Evolutionary conservation across 1,140 invertebrate species (phyloP).

Genomic region (Zaprionus camerounensis): DNA sequence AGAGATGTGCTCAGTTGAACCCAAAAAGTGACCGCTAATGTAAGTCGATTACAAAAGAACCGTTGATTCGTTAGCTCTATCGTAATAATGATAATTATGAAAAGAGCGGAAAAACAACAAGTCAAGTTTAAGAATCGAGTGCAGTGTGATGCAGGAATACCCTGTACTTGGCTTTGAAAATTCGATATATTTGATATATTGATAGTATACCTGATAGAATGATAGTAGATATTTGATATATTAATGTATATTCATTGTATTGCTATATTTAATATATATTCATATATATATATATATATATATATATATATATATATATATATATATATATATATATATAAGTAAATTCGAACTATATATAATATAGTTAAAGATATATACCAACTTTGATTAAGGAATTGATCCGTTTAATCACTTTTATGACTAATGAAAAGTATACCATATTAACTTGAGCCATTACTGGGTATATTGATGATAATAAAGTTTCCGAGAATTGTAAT

Average conservation of each 20-base stretch:
- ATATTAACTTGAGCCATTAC: neutral
- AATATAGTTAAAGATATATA: too few species aligned
- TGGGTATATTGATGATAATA: slow-evolving; percentile 3
- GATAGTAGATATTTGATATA: neutral
- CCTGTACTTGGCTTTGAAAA: neutral
- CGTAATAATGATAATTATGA: slow-evolving; percentile 33
- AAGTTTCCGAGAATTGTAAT: neutral
- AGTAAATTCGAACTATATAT: too few species aligned
- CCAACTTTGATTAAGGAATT: too few species aligned
- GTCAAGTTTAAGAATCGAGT: neutral
- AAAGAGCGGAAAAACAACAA: neutral
- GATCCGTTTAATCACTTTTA: too few species aligned
- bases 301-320: too few species aligned
- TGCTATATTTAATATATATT: too few species aligned
- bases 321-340: too few species aligned
- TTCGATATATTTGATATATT: neutral
- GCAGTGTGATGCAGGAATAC: neutral
- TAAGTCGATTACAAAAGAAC: slow-evolving; percentile 63
- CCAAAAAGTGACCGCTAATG: slow-evolving; percentile 51
- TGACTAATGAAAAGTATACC: neutral
- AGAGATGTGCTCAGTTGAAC: slow-evolving; percentile 24
- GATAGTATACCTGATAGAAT: too few species aligned
- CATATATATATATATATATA: too few species aligned
- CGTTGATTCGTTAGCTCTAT: slow-evolving; percentile 42
- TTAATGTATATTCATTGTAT: neutral